Base-by-base conservation (phyloP, 2,113 vertebrate species). In the Pyrgilauda ruficollis region DNA sequence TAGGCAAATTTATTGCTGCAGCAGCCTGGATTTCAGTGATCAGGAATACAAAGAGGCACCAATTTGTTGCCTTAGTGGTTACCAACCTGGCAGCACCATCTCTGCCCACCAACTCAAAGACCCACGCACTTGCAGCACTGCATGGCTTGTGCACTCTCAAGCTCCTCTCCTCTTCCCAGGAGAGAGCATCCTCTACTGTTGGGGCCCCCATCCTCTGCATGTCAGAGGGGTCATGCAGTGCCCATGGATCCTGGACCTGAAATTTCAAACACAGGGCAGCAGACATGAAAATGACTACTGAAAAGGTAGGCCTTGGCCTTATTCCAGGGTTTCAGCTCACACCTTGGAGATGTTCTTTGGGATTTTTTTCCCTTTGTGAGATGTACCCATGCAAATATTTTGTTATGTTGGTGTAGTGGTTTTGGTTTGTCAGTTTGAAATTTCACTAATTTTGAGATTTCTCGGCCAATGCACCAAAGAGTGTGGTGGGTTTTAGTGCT, bases 81-180 rank as follows among this genome's bases (percentile, higher is more conserved):
- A 43, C 23, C 22, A 21, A 0, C 56, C 23, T 78, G 19, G 9
- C 14, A 33, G 26, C 28, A 80, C 14, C 15, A 9, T 58, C 43
- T 81, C 47, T 68, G 28, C 61, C 39, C 35, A 19, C 10, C 10
- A 10, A 58, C 49, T 30, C 44, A 41, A 30, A 53, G 21, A 90
- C 5, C n/a, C 27, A 20, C 0, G 4, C 5, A 6, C 20, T 53
- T 72, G 15, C 23, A 47, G 44, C 1, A 1, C 24, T 62, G 37
- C 46, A 31, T n/a, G 44, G 24, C 31, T 90, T 11, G 2, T 63
- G 11, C 4, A 3, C 7, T 53, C 17, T 44, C 8, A 35, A 47
- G 13, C 12, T 87, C 47, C 17, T 82, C n/a, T 67, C 30, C 10
- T 4, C 17, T 83, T 68, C 30, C 41, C 35, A 27, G 58, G 23